Conservation (phyloP, 2,888 invertebrate genomes). For the Agrenia bidenticulata region DNA sequence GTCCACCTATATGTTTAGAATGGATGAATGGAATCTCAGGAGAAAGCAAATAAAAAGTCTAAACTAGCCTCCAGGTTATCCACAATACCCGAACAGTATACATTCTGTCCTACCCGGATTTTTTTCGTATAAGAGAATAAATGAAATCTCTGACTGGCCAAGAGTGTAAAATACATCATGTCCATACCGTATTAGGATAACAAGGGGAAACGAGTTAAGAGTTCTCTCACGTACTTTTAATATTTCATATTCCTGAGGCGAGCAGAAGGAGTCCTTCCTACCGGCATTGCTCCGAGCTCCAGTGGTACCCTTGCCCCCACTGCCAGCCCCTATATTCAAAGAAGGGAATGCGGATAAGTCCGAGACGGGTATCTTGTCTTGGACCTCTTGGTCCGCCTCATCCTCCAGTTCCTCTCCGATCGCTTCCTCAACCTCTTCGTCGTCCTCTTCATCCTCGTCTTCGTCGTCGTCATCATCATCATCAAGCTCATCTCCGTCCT, state of each 20-base stretch:
- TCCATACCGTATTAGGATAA: too few species aligned
- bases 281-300: neutral
- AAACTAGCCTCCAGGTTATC: slow-evolving; percentile 15
- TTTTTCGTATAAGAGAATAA: neutral
- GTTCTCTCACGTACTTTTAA: slow-evolving; percentile 59
- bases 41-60: slow-evolving; percentile 5
- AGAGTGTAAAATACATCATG: slow-evolving; percentile 3
- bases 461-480: slow-evolving; percentile 22
- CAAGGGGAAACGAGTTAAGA: slow-evolving; percentile 7
- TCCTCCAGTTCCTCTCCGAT: slow-evolving; percentile 20
- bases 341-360: too few species aligned
- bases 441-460: slow-evolving; percentile 17
- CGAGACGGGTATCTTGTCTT: neutral
- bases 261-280: slow-evolving; percentile 56
- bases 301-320: neutral
- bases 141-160: slow-evolving; percentile 2
- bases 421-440: slow-evolving; percentile 6
- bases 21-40: neutral
- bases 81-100: slow-evolving; percentile 9
- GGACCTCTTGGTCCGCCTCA: neutral
- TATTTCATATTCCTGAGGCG: slow-evolving; percentile 69
- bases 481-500: slow-evolving; percentile 11
- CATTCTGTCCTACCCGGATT: slow-evolving; percentile 1
- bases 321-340: neutral
- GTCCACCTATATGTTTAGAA: neutral